These are phyloP conservation scores for Colistium nudipinnis DNA, from an alignment of 2,113 vertebrate genomes.

Conservation along the genomic window DNA sequence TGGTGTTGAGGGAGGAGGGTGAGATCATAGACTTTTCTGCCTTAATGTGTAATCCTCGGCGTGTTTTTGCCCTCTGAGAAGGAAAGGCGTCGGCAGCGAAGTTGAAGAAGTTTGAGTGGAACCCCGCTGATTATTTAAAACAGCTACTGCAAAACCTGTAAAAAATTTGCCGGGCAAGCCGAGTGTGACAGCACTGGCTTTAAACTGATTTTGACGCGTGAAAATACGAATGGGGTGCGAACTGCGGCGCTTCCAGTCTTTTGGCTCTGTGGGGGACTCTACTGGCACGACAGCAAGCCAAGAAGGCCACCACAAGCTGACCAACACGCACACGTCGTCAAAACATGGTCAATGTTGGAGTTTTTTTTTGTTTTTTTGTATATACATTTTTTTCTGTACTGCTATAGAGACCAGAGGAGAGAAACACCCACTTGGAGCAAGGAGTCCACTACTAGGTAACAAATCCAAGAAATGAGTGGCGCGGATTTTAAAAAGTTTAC, in stretches of 20 bases:
- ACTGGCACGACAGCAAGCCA: constrained; percentile 41
- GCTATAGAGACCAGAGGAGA: too few relatives aligned
- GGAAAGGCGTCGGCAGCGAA: constrained; percentile 22
- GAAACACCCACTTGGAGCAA: too few relatives aligned
- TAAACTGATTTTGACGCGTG: constrained; percentile 59
- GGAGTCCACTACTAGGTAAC: background rate
- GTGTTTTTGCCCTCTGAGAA: constrained; percentile 21
- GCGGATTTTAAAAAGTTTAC: background rate
- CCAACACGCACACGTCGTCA: constrained; percentile 31
- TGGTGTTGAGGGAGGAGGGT: constrained; percentile 10
- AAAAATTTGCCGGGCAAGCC: constrained; percentile 22
- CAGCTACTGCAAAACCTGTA: constrained; percentile 43
- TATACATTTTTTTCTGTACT: too few relatives aligned
- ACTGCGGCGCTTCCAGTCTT: constrained; percentile 36
- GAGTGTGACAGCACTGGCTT: constrained; percentile 55
- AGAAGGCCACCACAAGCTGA: constrained; percentile 27
- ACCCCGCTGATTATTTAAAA: constrained; percentile 57
- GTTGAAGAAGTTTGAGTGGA: constrained; percentile 50
- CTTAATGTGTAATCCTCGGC: constrained; percentile 22
- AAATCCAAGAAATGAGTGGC: background rate
- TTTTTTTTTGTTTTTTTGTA: constrained; percentile 14
- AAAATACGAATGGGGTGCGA: constrained; percentile 66
- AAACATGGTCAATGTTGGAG: constrained; percentile 3
- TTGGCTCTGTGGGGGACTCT: constrained; percentile 46
- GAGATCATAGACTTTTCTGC: constrained; percentile 32